Base-by-base conservation (phyloP, 1,140 invertebrate species). In the Colletes gigas region DNA sequence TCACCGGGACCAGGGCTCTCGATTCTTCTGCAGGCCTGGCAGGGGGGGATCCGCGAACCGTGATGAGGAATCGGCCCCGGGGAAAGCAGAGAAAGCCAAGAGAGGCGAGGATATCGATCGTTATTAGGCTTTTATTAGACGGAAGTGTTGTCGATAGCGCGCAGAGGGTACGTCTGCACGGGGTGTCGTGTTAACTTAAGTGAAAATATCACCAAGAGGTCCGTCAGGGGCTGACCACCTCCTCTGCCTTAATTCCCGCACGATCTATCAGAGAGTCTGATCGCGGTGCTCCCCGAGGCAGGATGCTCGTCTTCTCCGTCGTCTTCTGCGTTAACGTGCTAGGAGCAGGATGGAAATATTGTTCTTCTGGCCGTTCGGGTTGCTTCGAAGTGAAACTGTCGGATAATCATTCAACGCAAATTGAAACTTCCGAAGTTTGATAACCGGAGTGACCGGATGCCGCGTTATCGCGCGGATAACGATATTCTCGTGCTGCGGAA, bases 111-210 rank as follows among this genome's bases (percentile, higher is more conserved):
- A 30, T 91, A 92, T 92, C 87, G 91, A 90, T 86, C 91, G 89
- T 89, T 89, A 89, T 89, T 89, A 87, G 88, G 89, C 90, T 91
- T 91, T 91, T 91, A 92, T 92, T 90, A 89, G 90, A 90, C 72
- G 88, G 82, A 91, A 88, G 89, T 87, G 80, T 85, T 55, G 81
- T 82, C 76, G 84, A 78, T 50, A 39, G 71, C 44, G 50, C 65
- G 74, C 83, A 82, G 89, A 85, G 88, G 83, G 85, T 82, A 72
- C 83, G 73, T 90, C 90, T 60, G 71, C 74, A 85, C 82, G 72
- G 90, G 91, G 83, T 87, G 88, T 89, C 86, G 78, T 91, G 91
- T 92, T 89, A 89, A 85, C 88, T 92, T 92, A 90, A 92, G 92
- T 92, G 90, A 90, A 92, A 87, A 89, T 87, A 90, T 71, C 92